Base-by-base conservation (phyloP, 2,888 invertebrate genomes). In the Asteroscopus sphinx region DNA sequence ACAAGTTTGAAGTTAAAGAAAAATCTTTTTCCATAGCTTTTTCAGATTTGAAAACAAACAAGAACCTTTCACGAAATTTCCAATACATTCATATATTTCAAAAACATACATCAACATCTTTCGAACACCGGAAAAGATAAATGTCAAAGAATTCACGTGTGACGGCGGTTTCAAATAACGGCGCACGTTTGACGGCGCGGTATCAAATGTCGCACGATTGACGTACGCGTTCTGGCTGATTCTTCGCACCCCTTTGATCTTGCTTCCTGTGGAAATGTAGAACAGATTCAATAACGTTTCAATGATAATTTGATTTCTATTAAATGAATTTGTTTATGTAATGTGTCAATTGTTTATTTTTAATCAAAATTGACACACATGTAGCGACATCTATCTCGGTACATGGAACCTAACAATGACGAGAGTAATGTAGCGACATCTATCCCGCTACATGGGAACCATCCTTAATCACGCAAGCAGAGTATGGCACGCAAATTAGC, bases 111-210 rank as follows among this genome's bases (percentile, higher is more conserved):
- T 37, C 44, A 17, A 30, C 15, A 9, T 12, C 36, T 28, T 28
- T 12, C 8, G 37, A 46, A 35, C 28, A 7, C 30, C 52, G 52
- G 62, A 39, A 62, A 62, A 48, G 67, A 67, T 67, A 67, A 52
- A 68, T 56, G 44, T 68, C 58, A 58, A 68, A 64, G 59, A 52
- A 62, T 56, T 68, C 36, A 45, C 44, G 33, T 52, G 8, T 49
- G 45, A 35, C 48, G 52, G 45, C 40, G 61, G 61, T 61, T 52
- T 61, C 55, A 55, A 67, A 61, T 63, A 48, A 37, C 54, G 37
- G 26, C 26, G 26, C 30, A 46, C 48, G 40, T 68, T 35, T 42
- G 37, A 45, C 15, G 28, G 36, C 37, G 47, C 26, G 60, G 37
- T 60, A 47, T 68, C 68, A 41, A 40, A 49, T 59, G 56, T 64